Evolutionary conservation across 2,797 vertebrate genomes (phyloP).

Genomic region (Sebastes hubbsi): DNA sequence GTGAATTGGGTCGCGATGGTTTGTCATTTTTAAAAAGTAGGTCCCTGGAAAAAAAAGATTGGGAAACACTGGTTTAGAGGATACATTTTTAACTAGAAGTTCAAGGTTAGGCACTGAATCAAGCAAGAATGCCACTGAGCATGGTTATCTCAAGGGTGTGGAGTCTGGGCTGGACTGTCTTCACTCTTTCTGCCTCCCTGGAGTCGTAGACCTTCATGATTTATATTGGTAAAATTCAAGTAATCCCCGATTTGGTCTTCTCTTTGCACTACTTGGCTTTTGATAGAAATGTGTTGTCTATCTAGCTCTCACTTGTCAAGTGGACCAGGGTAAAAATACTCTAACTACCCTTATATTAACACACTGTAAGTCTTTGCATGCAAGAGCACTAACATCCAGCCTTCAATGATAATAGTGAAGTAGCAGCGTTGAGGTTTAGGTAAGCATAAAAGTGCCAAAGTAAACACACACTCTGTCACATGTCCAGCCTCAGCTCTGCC

Average conservation of each 20-base stretch:
- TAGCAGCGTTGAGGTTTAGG: background rate
- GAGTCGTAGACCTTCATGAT: background rate
- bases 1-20: background rate
- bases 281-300: background rate
- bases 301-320: background rate
- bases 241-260: background rate
- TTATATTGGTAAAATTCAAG: constrained; percentile 15
- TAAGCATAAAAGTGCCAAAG: background rate
- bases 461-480: background rate
- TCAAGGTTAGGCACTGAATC: background rate
- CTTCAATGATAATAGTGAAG: background rate
- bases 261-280: background rate
- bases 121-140: background rate
- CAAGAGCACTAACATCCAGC: background rate
- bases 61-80: background rate
- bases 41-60: background rate
- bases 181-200: background rate
- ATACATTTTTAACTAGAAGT: background rate
- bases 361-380: background rate
- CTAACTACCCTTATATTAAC: background rate
- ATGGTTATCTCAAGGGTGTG: background rate
- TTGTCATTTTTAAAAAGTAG: background rate
- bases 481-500: background rate
- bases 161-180: constrained; percentile 3
- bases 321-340: background rate